Evolutionary conservation across 1,140 invertebrate species (phyloP), one percentile per base, ranked within the genome.

Genomic region (Ooceraea biroi): DNA sequence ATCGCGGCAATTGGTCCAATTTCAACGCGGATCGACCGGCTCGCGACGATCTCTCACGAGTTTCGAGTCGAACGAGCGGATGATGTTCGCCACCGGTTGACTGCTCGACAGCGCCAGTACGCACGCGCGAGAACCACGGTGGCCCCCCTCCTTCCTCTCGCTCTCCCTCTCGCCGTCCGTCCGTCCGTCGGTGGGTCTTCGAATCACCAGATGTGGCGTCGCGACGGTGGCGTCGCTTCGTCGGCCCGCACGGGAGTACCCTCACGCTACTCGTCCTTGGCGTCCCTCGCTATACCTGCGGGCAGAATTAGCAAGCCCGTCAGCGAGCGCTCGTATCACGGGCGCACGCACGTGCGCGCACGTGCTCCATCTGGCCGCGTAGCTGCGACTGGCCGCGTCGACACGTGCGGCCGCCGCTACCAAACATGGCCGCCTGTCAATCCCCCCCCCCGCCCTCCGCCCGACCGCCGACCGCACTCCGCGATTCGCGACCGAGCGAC

Each of bases 391-490:
- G 73, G 73, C 65, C 66, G 69, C 63, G 27, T 60, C 69, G 55
- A 72, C 86, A 80, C 74, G 74, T 87, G 73, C 50, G 69, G 27
- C 48, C 85, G 17, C 55, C 77, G 68, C 60, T 46, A 66, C 74
- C 46, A 65, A 87, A 82, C 83, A 87, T 85, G 74, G 74, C 57
- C 30, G 73, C 60, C 63, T 77, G 58, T 66, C 74, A 55, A 77
- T 52, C 22, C 46, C 73, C 44, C 58, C 46, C 19, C 46, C 73
- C 44, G 50, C 46, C 19, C 41, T 12, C 48, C 1, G 1, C 19
- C 5, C 3, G 17, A 11, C 30, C 48, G 12, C 3, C 1, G 0
- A 2, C 30, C 17, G n/a, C 17, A 78, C 36, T 36, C 7, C 2
- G 36, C 36, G 2, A 2, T 36, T 7, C 36, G 7, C 36, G 36